Evolutionary conservation across 1,140 invertebrate species (phyloP), one percentile per base, ranked within the genome.

Genomic region (Yoshiicerus persimilis): DNA sequence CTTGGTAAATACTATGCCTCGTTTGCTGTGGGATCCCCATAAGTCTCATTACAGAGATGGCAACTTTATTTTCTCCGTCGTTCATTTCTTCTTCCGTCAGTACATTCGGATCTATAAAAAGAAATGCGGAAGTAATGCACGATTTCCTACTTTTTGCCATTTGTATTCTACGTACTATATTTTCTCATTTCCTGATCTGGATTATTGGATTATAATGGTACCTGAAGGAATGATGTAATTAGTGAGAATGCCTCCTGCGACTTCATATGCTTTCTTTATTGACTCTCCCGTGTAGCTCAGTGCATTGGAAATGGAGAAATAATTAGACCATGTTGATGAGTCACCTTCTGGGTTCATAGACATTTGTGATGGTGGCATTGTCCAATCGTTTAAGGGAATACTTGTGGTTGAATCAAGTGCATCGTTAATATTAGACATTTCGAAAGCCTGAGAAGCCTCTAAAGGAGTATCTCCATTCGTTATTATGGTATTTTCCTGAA

Each of bases 11-110:
- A 10, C 38, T 84, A 23, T 89, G 88, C 11, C 88, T 25, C 5
- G 80, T 36, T 23, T 64, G 38, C 25, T 86, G 77, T 1, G 88
- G 86, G 6, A 89, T 80, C 9, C 88, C 88, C n/a, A 89, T 36
- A 3, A 89, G 39, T 62, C 86, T 34, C 88, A 89, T 89, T n/a
- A 89, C n/a, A 11, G 87, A 86, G 56, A 88, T 88, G 27, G 77
- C 84, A n/a, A 88, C 20, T 39, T 86, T 47, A 4, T 62, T 66
- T 80, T 88, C 87, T 9, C 36, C 77, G 36, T 25, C 75, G 20
- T 39, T 66, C 86, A 89, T 27, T 16, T 89, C 86, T 8, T 87
- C 88, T 20, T 27, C 85, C 30, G 66, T 47, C 23, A 16, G 8
- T 2, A 80, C 13, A 80, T 80, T 20, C 32, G 75, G 75, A 80